Percentiles rank a stretch among this genome's conserved stretches.
Conservation (phyloP, 2,797 vertebrate species). For the Iguana delicatissima region DNA sequence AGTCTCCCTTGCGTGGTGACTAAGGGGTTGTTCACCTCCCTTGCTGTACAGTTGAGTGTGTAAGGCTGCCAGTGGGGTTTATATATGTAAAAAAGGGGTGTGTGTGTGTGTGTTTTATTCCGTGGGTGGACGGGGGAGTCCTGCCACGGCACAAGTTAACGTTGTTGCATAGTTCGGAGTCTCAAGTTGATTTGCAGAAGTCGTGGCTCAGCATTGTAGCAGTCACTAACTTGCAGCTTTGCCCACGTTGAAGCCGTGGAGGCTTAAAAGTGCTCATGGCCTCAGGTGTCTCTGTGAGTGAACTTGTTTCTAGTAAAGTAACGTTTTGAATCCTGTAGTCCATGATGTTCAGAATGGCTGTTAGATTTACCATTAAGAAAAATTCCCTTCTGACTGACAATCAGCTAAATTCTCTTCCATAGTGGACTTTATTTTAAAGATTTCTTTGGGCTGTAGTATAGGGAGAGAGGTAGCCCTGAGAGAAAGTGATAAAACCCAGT, state of each 20-base stretch:
- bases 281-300: background rate
- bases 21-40: slow-evolving; percentile 32
- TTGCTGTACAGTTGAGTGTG: background rate
- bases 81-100: background rate
- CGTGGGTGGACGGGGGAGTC: background rate
- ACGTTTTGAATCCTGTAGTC: background rate
- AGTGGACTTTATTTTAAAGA: background rate
- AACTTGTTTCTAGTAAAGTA: background rate
- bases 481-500: background rate
- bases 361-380: background rate
- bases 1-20: slow-evolving; percentile 29
- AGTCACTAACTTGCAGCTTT: slow-evolving; percentile 14
- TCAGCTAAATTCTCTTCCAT: background rate
- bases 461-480: background rate
- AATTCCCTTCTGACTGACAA: background rate
- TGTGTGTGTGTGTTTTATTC: background rate
- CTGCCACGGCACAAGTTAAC: background rate
- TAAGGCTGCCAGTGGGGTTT: background rate
- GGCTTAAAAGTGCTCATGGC: slow-evolving; percentile 13
- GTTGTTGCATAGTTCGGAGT: background rate
- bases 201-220: background rate
- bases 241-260: background rate
- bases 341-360: background rate
- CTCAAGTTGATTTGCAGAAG: slow-evolving; percentile 9
- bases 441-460: background rate